Conservation (phyloP, 2,113 vertebrate genomes). For the Dolichotis patagonum region DNA sequence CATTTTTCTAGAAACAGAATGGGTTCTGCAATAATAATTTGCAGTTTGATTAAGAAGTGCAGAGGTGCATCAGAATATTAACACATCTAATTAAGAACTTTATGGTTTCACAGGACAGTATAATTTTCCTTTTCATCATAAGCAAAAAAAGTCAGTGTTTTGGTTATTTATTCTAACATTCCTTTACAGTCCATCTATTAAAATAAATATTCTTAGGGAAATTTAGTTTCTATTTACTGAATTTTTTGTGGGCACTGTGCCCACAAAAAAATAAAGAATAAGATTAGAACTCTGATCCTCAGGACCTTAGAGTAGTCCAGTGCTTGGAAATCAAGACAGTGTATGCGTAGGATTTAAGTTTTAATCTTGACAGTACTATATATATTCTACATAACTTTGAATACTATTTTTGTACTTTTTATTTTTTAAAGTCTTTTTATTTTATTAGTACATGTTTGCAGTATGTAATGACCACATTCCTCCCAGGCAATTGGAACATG, state of each 20-base stretch:
- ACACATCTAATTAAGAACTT: constrained; percentile 65
- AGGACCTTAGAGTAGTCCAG: neutral
- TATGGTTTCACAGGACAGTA: constrained; percentile 63
- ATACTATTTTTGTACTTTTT: neutral
- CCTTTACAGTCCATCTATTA: constrained; percentile 59
- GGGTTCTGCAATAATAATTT: constrained; percentile 68
- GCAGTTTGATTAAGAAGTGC: constrained; percentile 65
- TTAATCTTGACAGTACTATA: constrained; percentile 43
- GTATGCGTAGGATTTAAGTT: constrained; percentile 18
- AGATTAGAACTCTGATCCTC: neutral
- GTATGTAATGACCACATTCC: neutral
- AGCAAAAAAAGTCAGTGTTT: constrained; percentile 49
- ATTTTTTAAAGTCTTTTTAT: neutral
- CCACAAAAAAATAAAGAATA: constrained; percentile 34
- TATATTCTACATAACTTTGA: constrained; percentile 12
- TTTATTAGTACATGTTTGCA: neutral
- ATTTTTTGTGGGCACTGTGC: neutral
- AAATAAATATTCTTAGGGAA: constrained; percentile 54
- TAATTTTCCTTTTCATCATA: constrained; percentile 69
- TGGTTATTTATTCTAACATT: constrained; percentile 45
- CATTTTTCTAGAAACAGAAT: constrained; percentile 66
- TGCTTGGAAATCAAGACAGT: constrained; percentile 35
- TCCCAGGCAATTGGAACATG: neutral
- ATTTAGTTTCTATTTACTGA: constrained; percentile 42
- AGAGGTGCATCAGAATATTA: constrained; percentile 75